phyloP scores from a whole-genome alignment of 2,113 vertebrate species.

The Eleginops maclovinus region DNA sequence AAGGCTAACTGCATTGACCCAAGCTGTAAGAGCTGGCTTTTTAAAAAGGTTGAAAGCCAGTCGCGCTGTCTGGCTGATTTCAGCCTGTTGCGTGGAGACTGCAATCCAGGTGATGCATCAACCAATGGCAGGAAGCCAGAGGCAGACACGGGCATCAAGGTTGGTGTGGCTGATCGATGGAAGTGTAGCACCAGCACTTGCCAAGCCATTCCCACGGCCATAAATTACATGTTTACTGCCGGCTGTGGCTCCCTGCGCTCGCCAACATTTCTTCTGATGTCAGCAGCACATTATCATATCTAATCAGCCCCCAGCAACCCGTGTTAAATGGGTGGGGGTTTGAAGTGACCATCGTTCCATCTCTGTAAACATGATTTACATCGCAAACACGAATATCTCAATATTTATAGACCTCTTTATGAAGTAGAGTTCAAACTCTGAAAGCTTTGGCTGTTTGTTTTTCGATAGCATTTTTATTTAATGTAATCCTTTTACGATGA shows the following conservation, averaged over 20 bases:
- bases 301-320: conserved; percentile 82
- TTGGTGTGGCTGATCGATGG: conserved; percentile 72
- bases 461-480: conserved; percentile 84
- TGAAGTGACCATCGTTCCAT: conserved; percentile 54
- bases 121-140: conserved; percentile 76
- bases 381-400: conserved; percentile 47
- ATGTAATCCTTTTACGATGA: conserved; percentile 82
- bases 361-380: conserved; percentile 76
- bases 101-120: conserved; percentile 76
- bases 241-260: conserved; percentile 35
- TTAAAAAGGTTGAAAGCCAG: conserved; percentile 42
- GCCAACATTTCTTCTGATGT: conserved; percentile 63
- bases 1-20: conserved; percentile 38
- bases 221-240: conserved; percentile 78
- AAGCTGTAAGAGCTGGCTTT: conserved; percentile 48
- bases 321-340: conserved; percentile 68
- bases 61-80: conserved; percentile 22
- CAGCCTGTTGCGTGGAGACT: conserved; percentile 67
- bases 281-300: conserved; percentile 82
- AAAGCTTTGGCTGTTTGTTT: conserved; percentile 67
- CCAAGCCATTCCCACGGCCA: conserved; percentile 64
- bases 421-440: conserved; percentile 65
- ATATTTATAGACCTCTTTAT: conserved; percentile 80
- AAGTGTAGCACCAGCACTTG: conserved; percentile 58
- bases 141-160: conserved; percentile 52